phyloP scores from a whole-genome alignment of 2,888 invertebrate species.

The Marasmarcha lunaedactyla region DNA sequence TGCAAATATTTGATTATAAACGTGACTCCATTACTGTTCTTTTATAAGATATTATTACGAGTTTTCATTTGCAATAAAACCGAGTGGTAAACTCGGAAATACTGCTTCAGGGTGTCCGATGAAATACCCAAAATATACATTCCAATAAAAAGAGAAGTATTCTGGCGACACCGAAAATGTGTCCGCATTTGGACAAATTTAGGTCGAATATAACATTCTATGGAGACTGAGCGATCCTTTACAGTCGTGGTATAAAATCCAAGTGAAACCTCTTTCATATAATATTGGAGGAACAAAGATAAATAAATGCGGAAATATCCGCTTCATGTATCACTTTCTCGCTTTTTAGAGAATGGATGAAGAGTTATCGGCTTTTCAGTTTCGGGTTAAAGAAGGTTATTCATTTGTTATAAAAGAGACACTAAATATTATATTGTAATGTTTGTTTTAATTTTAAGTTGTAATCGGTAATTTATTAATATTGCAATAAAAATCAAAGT shows the following conservation, averaged over 20 bases:
- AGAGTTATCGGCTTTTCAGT: too few species aligned
- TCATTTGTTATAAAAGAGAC: too few species aligned
- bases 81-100: constrained; percentile 17
- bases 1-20: too few species aligned
- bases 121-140: constrained; percentile 35
- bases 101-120: constrained; percentile 10
- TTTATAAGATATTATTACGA: constrained; percentile 1
- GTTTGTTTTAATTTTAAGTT: too few species aligned
- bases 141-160: constrained; percentile 49
- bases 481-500: too few species aligned
- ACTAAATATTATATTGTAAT: too few species aligned
- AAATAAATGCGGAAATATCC: neutral
- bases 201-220: constrained; percentile 48
- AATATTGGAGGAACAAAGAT: constrained; percentile 32
- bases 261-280: constrained; percentile 31
- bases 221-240: constrained; percentile 42
- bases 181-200: constrained; percentile 53
- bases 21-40: too few species aligned
- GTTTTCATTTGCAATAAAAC: constrained; percentile 38
- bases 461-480: too few species aligned
- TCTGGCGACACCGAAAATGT: constrained; percentile 45
- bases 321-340: too few species aligned
- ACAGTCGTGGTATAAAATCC: constrained; percentile 44
- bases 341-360: too few species aligned
- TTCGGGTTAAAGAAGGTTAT: too few species aligned